Evolutionary conservation across 2,888 invertebrate species (phyloP).

Genomic region (Heliconius charithonia): DNA sequence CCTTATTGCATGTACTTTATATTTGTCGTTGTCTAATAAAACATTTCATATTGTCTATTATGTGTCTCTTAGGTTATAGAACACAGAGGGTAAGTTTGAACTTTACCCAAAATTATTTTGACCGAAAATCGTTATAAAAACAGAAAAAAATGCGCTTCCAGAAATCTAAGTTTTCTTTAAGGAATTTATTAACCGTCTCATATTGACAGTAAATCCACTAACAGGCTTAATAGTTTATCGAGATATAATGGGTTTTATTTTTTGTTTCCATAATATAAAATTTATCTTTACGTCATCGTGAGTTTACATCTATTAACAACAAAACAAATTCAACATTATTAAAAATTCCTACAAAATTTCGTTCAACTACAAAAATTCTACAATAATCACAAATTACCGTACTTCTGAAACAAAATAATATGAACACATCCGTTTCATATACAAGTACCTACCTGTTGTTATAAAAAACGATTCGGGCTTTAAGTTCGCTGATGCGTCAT

Average conservation of each 20-base stretch:
- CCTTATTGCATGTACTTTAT: not conserved
- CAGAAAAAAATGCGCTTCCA: not conserved
- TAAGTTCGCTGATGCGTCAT: slow-evolving; percentile 13
- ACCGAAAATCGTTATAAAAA: no score
- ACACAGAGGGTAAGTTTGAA: not conserved
- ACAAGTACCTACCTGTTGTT: not conserved
- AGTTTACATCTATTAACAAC: not conserved
- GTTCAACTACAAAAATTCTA: not conserved
- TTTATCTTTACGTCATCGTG: no score
- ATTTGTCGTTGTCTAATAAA: not conserved
- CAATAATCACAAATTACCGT: not conserved
- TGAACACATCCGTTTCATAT: not conserved
- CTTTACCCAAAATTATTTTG: not conserved
- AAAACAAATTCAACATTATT: not conserved
- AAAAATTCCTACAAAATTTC: not conserved
- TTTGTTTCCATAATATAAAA: not conserved
- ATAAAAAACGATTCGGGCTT: not conserved
- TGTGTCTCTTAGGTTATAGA: not conserved
- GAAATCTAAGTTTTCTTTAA: not conserved
- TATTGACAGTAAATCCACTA: not conserved
- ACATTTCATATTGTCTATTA: not conserved
- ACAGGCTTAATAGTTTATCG: not conserved
- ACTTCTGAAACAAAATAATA: not conserved
- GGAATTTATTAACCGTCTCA: not conserved
- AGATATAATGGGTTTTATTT: not conserved